These are phyloP conservation scores for Sylvicapra grimmia DNA, from an alignment of 2,113 vertebrate species.

Conservation along the genomic window DNA sequence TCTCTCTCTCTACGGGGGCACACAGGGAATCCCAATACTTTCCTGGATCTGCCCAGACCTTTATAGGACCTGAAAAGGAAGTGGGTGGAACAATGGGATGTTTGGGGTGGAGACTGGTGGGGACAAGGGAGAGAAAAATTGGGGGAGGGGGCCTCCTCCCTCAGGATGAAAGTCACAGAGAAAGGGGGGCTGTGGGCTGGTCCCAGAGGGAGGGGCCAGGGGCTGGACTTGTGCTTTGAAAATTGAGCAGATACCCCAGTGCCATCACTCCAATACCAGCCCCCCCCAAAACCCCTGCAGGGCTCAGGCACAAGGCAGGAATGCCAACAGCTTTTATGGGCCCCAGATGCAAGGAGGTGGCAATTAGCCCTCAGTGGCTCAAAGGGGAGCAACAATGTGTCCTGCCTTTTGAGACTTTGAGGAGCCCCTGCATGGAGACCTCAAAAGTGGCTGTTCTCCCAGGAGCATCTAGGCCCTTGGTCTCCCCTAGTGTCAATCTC, in stretches of 20 bases:
- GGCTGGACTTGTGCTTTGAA: neutral
- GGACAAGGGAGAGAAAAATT: neutral
- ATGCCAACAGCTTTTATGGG: conserved; percentile 24
- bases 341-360: conserved; percentile 21
- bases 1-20: neutral
- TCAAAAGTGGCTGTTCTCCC: neutral
- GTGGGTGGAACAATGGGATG: neutral
- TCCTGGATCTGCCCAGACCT: neutral
- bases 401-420: neutral
- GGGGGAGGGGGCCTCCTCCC: neutral
- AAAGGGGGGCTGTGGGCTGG: neutral
- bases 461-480: neutral
- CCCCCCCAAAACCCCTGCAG: neutral
- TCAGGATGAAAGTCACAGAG: neutral
- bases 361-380: conserved; percentile 51
- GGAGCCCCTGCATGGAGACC: neutral
- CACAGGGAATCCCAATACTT: neutral
- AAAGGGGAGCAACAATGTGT: neutral
- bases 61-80: conserved; percentile 21
- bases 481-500: neutral
- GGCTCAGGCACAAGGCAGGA: neutral
- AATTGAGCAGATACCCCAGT: neutral
- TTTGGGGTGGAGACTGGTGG: neutral
- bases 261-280: too few relatives aligned
- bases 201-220: neutral